phyloP scores from a whole-genome alignment of 2,797 vertebrate genomes.

The Cirrhinus mrigala region DNA sequence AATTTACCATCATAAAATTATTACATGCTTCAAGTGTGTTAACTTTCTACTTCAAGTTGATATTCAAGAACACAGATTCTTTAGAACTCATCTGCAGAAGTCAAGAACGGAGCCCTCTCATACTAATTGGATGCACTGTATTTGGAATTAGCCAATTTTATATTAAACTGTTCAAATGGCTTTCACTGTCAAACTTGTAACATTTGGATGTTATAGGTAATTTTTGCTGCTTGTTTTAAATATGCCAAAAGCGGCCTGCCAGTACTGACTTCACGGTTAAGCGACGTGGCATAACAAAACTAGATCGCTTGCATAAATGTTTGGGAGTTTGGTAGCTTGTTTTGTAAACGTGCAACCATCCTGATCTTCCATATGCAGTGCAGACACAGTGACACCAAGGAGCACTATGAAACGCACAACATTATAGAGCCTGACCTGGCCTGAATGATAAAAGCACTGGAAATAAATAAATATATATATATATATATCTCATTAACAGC shows the following conservation, averaged over 20 bases:
- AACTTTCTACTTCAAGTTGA: not conserved
- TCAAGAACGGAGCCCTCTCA: not conserved
- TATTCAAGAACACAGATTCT: not conserved
- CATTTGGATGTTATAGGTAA: not conserved
- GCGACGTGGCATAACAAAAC: not conserved
- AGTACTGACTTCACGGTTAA: not conserved
- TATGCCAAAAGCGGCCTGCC: not conserved
- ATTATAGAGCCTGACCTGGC: slow-evolving; percentile 1
- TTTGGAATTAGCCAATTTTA: not conserved
- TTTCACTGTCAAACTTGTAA: not conserved
- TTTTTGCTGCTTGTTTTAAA: not conserved
- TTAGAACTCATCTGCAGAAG: not conserved
- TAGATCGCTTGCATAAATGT: not conserved
- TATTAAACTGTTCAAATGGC: not conserved
- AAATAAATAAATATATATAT: not conserved
- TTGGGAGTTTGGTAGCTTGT: not conserved
- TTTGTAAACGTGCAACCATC: not conserved
- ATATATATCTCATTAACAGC: slow-evolving; percentile 40
- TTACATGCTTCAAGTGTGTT: not conserved
- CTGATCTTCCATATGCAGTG: slow-evolving; percentile 1
- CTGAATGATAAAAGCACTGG: slow-evolving; percentile 16
- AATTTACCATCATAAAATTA: not conserved
- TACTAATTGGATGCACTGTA: not conserved
- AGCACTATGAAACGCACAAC: slow-evolving; percentile 9
- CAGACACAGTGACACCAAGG: slow-evolving; percentile 10